These are phyloP conservation scores for Osmerus mordax DNA, from an alignment of 2,113 vertebrate genomes.

Conservation along the genomic window DNA sequence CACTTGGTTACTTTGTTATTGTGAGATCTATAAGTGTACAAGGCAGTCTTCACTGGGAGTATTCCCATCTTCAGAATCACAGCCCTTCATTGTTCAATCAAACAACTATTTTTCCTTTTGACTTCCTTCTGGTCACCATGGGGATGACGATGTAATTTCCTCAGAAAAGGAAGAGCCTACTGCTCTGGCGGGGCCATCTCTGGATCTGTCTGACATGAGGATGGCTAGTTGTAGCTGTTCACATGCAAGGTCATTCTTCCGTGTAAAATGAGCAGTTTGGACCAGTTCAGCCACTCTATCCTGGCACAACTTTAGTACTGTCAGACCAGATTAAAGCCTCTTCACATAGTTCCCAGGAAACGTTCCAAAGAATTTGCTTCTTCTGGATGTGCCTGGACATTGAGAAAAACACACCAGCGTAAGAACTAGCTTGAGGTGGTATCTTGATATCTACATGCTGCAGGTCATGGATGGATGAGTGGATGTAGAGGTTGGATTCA, in stretches of 20 bases:
- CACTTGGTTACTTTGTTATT: conserved; percentile 1
- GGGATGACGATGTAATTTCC: neutral
- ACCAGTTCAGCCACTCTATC: conserved; percentile 1
- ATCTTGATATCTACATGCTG: too few species aligned
- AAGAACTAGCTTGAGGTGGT: too few species aligned
- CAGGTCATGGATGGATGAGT: neutral
- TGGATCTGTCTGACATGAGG: conserved; percentile 22
- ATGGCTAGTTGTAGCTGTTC: conserved; percentile 32
- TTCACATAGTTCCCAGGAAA: conserved; percentile 92
- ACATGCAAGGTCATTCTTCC: conserved; percentile 14
- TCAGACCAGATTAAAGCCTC: conserved; percentile 69
- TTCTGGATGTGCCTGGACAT: conserved; percentile 83
- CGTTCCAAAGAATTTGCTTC: conserved; percentile 89
- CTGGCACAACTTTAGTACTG: neutral
- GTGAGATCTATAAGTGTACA: neutral
- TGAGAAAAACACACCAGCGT: neutral
- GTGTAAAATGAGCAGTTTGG: conserved; percentile 11
- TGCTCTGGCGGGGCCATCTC: neutral
- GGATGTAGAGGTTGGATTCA: conserved; percentile 50
- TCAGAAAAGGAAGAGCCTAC: conserved; percentile 8
- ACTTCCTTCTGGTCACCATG: too few species aligned
- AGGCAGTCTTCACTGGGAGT: conserved; percentile 3
- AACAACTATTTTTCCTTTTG: too few species aligned
- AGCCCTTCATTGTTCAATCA: too few species aligned
- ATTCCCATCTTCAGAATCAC: too few species aligned